Base-by-base conservation (phyloP, 2,797 vertebrate species). In the Alcedo quadribrachys region DNA sequence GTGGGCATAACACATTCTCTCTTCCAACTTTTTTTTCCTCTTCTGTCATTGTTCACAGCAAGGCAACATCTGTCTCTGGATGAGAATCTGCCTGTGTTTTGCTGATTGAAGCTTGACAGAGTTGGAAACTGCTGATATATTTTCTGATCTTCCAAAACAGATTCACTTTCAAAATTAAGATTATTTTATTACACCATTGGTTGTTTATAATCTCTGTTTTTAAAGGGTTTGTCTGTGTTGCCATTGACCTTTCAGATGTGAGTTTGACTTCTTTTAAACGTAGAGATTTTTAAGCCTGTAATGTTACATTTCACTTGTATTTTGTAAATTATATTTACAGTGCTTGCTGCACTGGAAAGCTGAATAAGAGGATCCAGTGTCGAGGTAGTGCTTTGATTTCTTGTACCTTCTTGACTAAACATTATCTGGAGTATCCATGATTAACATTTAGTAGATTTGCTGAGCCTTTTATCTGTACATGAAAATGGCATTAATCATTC, bases 371-470 rank as follows among this genome's bases (percentile, higher is more conserved):
- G 30, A 53, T 86, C 24, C 63, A 81, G 25, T 75, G 60, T 92
- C 57, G 90, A 77, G 50, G 18, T 73, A 42, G 9, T 79, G 33
- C 74, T 88, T 94, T 81, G 58, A 62, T 85, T 95, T 82, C 50
- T 73, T 92, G 28, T 77, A 48, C 53, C 37, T 82, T 70, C 48
- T 80, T 74, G 46, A 80, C 32, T 86, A 42, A 83, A 60, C 14
- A 60, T 92, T 70, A 30, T 57, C 73, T 91, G 37, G 17, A 73
- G 30, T 81, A 76, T 92, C 91, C 4, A 43, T 84, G 28, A 54
- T 60, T 85, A 87, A 65, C 35, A 14, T 73, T 73, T 77, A 46
- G 22, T 50, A 76, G 37, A 91, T 93, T 74, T 81, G 46, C 76
- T 80, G 37, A 88, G n/a, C 15, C 40, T 88, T 88, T 84, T 2